These are phyloP conservation scores for Cantharis flavilabris DNA, from an alignment of 2,888 invertebrate species.

Conservation along the genomic window DNA sequence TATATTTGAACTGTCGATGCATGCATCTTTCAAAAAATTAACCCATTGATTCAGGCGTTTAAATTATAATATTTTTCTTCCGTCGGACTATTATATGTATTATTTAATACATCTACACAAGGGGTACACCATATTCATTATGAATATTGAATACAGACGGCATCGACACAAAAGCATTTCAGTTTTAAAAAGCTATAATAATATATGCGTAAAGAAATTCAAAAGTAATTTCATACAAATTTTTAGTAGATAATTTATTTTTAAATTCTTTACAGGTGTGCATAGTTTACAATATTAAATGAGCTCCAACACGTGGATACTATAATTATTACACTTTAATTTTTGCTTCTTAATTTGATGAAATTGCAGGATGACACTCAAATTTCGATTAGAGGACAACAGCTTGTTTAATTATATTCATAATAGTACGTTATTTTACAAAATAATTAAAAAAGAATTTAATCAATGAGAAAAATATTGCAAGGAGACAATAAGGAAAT, in stretches of 20 bases:
- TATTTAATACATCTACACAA: neutral
- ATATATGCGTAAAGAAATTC: neutral
- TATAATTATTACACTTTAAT: neutral
- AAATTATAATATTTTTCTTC: neutral
- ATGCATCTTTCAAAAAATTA: too few species aligned
- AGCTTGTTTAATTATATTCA: neutral
- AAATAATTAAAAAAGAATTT: neutral
- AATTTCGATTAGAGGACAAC: neutral
- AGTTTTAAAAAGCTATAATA: neutral
- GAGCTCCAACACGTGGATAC: neutral
- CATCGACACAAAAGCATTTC: neutral
- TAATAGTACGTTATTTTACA: neutral
- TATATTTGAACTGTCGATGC: too few species aligned
- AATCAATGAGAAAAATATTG: neutral
- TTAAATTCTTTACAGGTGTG: neutral
- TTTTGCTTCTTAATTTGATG: neutral
- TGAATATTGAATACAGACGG: neutral
- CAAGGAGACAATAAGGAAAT: too few species aligned
- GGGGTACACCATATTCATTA: neutral
- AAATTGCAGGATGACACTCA: neutral
- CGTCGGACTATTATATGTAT: neutral
- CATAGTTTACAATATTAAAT: neutral
- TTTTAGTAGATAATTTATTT: neutral
- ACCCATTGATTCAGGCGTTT: too few species aligned
- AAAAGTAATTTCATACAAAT: neutral